phyloP scores from a whole-genome alignment of 2,888 invertebrate species.

The Polyploca ridens region DNA sequence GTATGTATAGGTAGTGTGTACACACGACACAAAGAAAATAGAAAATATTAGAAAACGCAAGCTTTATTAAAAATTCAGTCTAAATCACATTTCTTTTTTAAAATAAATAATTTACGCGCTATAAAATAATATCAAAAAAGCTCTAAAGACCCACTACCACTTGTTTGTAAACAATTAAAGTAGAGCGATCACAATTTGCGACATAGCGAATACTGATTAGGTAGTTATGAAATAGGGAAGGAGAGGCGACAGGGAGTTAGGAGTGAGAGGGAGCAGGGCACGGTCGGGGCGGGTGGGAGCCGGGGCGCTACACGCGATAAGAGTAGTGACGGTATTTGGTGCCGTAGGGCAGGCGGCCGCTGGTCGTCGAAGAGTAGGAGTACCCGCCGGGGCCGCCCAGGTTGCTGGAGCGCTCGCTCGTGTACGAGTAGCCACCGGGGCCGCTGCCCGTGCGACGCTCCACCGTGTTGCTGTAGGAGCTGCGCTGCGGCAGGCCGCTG shows the following conservation, averaged over 20 bases:
- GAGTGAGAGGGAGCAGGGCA: slow-evolving; percentile 24
- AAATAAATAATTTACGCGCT: slow-evolving; percentile 60
- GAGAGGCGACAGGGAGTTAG: slow-evolving; percentile 21
- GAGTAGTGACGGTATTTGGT: slow-evolving; percentile 93
- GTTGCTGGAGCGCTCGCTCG: slow-evolving; percentile 89
- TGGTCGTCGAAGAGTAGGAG: slow-evolving; percentile 91
- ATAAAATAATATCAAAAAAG: slow-evolving; percentile 68
- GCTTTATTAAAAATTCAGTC: slow-evolving; percentile 84
- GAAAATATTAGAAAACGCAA: slow-evolving; percentile 75
- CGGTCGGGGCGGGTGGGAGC: slow-evolving; percentile 48
- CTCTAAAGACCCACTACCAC: slow-evolving; percentile 67
- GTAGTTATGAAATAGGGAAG: slow-evolving; percentile 46
- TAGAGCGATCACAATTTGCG: slow-evolving; percentile 73
- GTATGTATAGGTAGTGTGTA: slow-evolving; percentile 44
- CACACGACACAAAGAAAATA: slow-evolving; percentile 67
- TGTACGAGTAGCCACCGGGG: slow-evolving; percentile 91
- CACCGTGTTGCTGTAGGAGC: slow-evolving; percentile 87
- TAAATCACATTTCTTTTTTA: slow-evolving; percentile 66
- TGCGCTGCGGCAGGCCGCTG: slow-evolving; percentile 83
- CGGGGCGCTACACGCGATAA: slow-evolving; percentile 89
- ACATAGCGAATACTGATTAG: slow-evolving; percentile 80
- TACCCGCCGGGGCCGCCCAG: slow-evolving; percentile 92
- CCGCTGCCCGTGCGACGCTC: slow-evolving; percentile 89
- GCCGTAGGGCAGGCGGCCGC: slow-evolving; percentile 93
- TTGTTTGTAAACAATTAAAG: slow-evolving; percentile 70